These are phyloP conservation scores for Brachionus sp. DNA, from an alignment of 1,140 invertebrate genomes.

Conservation along the genomic window DNA sequence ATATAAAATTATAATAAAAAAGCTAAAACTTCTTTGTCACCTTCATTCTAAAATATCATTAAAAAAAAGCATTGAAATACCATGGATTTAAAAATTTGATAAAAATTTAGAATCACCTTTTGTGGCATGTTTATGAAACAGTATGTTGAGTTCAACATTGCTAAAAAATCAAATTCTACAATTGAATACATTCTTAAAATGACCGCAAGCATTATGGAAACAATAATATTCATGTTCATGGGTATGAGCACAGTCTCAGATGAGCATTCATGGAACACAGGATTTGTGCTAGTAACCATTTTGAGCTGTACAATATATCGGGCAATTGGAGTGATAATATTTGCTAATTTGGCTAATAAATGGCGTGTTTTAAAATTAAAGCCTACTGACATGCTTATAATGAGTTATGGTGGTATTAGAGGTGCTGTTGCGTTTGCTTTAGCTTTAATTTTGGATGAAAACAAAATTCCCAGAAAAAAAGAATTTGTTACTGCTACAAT, in stretches of 20 bases:
- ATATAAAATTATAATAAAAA: too few relatives aligned
- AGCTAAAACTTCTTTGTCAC: too few relatives aligned
- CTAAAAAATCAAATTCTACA: conserved; percentile 93
- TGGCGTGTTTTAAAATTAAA: conserved; percentile 77
- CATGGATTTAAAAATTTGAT: background rate
- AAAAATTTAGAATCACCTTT: conserved; percentile 69
- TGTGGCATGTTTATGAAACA: conserved; percentile 99
- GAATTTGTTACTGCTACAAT: conserved; percentile 97
- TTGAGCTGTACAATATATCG: conserved; percentile 88
- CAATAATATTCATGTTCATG: conserved; percentile 98
- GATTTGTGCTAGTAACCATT: conserved; percentile 87
- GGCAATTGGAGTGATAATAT: conserved; percentile 76
- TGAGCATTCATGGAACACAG: conserved; percentile 85
- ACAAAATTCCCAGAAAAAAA: conserved; percentile 60
- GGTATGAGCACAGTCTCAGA: conserved; percentile 91
- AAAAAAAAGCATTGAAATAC: too few relatives aligned
- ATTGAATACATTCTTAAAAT: conserved; percentile 98
- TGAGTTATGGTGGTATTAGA: conserved; percentile 94
- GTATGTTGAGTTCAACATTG: conserved; percentile 95
- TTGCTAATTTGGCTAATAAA: conserved; percentile 80
- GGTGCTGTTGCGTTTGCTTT: conserved; percentile 98
- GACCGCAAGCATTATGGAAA: conserved; percentile 73
- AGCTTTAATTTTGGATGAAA: conserved; percentile 77
- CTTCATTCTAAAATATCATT: too few relatives aligned
- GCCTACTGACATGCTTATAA: conserved; percentile 91